Conservation (phyloP, 2,888 invertebrate genomes). For the Morpho helenor region DNA sequence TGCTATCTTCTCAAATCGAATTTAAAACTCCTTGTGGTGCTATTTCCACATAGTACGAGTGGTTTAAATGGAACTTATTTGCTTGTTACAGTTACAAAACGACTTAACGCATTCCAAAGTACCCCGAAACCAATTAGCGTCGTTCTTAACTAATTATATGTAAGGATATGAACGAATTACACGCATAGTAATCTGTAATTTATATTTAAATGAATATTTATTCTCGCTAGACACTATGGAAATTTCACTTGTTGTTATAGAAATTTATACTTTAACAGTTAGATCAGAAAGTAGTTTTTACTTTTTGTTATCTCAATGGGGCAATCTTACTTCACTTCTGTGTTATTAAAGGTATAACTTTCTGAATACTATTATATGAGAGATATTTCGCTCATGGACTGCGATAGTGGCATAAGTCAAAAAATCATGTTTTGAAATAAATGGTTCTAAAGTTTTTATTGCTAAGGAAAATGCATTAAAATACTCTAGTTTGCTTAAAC, state of each 20-base stretch:
- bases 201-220: constrained; percentile 19
- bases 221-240: constrained; percentile 6
- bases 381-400: not conserved
- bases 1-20: too few relatives aligned
- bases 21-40: too few relatives aligned
- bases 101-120: constrained; percentile 1
- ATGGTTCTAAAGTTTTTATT: too few relatives aligned
- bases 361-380: constrained; percentile 1
- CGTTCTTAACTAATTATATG: constrained; percentile 14
- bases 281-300: not conserved
- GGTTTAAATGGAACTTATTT: too few relatives aligned
- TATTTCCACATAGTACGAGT: too few relatives aligned
- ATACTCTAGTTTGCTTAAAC: too few relatives aligned
- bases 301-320: not conserved
- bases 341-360: not conserved
- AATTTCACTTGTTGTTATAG: not conserved
- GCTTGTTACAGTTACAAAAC: constrained; percentile 1
- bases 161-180: constrained; percentile 23
- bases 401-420: too few relatives aligned
- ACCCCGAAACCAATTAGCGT: constrained; percentile 2
- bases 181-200: constrained; percentile 20
- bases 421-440: too few relatives aligned
- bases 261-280: not conserved
- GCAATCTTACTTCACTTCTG: constrained; percentile 4
- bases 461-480: too few relatives aligned